These are phyloP conservation scores for Loriculus beryllinus DNA, from an alignment of 2,797 vertebrate genomes.

Conservation along the genomic window DNA sequence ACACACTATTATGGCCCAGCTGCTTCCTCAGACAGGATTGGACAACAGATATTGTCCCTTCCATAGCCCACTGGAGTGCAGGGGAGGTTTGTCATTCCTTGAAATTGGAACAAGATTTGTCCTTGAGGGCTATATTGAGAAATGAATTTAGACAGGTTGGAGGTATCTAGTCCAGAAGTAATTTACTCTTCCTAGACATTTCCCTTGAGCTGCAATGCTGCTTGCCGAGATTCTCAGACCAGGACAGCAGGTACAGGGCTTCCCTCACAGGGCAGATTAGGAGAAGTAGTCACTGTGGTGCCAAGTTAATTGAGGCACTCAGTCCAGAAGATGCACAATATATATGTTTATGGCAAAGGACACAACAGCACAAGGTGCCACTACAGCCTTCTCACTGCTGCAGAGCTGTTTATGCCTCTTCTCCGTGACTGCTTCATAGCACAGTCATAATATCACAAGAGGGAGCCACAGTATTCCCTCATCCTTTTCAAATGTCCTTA, in stretches of 20 bases:
- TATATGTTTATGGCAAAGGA: neutral
- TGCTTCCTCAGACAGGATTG: neutral
- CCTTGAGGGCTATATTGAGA: conserved; percentile 20
- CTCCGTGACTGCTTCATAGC: neutral
- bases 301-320: neutral
- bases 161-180: neutral
- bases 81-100: neutral
- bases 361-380: neutral
- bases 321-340: neutral
- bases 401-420: neutral
- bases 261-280: neutral
- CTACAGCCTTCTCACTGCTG: neutral
- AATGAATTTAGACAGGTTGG: neutral
- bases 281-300: neutral
- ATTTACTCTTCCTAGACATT: neutral
- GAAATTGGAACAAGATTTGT: neutral
- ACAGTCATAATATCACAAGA: neutral
- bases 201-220: neutral
- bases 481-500: neutral
- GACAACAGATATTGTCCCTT: neutral
- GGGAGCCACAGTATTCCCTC: neutral
- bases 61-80: neutral
- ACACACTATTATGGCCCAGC: neutral
- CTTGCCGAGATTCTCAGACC: neutral
- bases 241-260: neutral